Base-by-base conservation (phyloP, 2,888 invertebrate genomes). In the Lasioglossum lativentre region DNA sequence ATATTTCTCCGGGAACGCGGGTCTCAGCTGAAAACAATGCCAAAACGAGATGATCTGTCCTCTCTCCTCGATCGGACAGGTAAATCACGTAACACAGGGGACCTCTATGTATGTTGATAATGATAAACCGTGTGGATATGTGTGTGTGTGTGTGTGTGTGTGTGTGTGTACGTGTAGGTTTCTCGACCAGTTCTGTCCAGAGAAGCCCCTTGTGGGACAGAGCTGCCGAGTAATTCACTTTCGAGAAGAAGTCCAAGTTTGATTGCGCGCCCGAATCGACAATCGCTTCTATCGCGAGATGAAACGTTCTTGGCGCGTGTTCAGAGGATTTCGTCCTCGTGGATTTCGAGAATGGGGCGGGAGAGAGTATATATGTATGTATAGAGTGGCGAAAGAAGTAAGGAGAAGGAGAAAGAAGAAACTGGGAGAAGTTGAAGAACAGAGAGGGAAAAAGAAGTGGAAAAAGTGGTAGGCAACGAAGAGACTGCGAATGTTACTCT, bases 161-260 rank as follows among this genome's bases (percentile, higher is more conserved):
- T 86, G 86, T 10, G 10, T 4, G 38, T 38, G 12, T 40, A 38
- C 23, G 12, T 71, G 82, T 47, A 71, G 42, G 8, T 73, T 80
- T 77, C 66, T 75, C 75, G 80, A 66, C 82, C 80, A 71, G 56
- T 72, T 38, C 86, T 45, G 80, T 85, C 83, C 85, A 72, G 70
- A 52, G 52, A 10, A 87, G 45, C 42, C 80, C 83, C 88, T 81
- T 78, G 83, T 56, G 78, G 86, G 88, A 83, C 78, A 82, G 77
- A 77, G 79, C 75, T 40, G 77, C 27, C 68, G 85, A 85, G 90
- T 90, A 92, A 92, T 91, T 90, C 91, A 92, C 90, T 92, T 92
- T 88, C 83, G 78, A 90, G 89, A 92, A 91, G 91, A 92, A 92
- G 89, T 90, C 90, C 87, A 91, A 91, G 90, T 92, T 92, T 91